These are phyloP conservation scores for Scyliorhinus canicula DNA, from an alignment of 2,797 vertebrate species.

Conservation along the genomic window DNA sequence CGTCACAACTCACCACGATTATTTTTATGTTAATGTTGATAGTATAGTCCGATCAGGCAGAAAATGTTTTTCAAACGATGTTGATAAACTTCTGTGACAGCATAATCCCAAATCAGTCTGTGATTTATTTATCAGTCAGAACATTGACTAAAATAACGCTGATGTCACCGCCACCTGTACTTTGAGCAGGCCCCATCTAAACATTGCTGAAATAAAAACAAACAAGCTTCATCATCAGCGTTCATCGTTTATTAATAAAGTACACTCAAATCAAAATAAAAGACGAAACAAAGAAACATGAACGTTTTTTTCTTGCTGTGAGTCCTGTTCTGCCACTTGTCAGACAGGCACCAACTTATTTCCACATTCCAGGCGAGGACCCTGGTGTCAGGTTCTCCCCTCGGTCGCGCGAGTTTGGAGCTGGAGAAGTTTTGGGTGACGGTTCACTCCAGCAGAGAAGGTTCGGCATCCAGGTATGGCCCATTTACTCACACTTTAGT, in stretches of 20 bases:
- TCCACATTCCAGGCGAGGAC: not conserved
- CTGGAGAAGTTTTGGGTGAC: not conserved
- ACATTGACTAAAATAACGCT: not conserved
- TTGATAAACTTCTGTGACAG: not conserved
- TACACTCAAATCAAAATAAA: not conserved
- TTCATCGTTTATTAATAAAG: not conserved
- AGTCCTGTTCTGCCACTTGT: not conserved
- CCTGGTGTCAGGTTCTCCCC: not conserved
- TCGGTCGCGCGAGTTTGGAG: not conserved
- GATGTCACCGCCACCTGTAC: not conserved
- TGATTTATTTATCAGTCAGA: conserved; percentile 20
- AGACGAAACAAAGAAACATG: not conserved
- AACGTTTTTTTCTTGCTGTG: not conserved
- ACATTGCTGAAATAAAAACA: not conserved
- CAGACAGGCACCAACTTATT: not conserved
- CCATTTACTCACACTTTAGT: not conserved
- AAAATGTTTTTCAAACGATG: not conserved
- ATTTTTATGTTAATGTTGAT: not conserved
- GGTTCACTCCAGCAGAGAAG: not conserved
- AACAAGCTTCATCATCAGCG: not conserved
- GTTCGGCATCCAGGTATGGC: not conserved
- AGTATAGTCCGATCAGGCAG: not conserved
- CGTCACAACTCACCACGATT: too few species aligned
- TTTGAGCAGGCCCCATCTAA: not conserved
- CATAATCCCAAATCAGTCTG: not conserved